These are phyloP conservation scores for Dioctria rufipes DNA, from an alignment of 2,888 invertebrate genomes.

Conservation along the genomic window DNA sequence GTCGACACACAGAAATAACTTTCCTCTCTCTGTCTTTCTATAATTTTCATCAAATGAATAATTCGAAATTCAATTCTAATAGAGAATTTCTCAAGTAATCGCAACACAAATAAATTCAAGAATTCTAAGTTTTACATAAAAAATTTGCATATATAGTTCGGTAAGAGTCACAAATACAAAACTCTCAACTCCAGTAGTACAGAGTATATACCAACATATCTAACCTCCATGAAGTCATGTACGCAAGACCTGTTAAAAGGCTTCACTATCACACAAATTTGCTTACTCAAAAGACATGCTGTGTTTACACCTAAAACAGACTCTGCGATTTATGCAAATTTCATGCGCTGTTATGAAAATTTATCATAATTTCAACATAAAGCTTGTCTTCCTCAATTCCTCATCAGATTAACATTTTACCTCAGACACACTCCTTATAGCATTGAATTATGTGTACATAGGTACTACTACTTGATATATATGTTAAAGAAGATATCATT, in stretches of 20 bases:
- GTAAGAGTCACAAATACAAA: background rate
- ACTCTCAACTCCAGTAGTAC: background rate
- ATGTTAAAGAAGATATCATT: too few species aligned
- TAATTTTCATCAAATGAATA: too few species aligned
- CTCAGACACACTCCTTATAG: too few species aligned
- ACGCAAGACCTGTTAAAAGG: slow-evolving; percentile 23
- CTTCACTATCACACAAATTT: background rate
- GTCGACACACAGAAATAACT: too few species aligned
- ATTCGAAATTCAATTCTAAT: too few species aligned
- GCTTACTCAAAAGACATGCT: background rate
- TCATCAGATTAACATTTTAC: slow-evolving; percentile 14
- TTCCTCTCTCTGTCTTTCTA: too few species aligned
- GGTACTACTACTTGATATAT: too few species aligned
- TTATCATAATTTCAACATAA: slow-evolving; percentile 21
- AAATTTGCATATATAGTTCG: slow-evolving; percentile 23
- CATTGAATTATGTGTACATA: too few species aligned
- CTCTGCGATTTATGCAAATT: slow-evolving; percentile 28
- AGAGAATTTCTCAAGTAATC: too few species aligned
- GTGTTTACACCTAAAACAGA: slow-evolving; percentile 10
- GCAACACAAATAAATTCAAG: too few species aligned
- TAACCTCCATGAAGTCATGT: background rate
- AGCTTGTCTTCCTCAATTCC: slow-evolving; percentile 17
- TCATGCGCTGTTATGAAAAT: slow-evolving; percentile 16
- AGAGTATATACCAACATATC: too few species aligned
- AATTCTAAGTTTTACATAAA: slow-evolving; percentile 13